Evolutionary conservation across 2,888 invertebrate genomes (phyloP), one percentile per base, ranked within the genome.

Genomic region (Sphaerophoria rueppellii): DNA sequence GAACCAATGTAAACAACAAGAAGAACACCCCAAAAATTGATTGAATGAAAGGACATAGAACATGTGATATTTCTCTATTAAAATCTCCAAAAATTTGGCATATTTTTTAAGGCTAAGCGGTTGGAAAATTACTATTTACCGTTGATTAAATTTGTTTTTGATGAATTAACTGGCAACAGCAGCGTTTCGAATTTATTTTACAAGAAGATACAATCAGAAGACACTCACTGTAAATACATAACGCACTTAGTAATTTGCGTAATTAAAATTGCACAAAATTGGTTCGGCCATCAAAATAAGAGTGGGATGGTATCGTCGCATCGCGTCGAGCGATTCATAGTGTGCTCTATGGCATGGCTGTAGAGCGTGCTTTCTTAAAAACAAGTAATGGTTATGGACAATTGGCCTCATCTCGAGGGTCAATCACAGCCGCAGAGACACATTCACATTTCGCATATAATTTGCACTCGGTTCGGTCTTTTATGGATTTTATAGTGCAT

Each of bases 231-330:
- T 65, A 55, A 50, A 70, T 69, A 60, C 9, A n/a, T 11, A 50
- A 65, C 16, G 40, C 69, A 54, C 70, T 85, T 73, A 58, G 85
- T 81, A 85, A 81, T 85, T 85, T 85, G 81, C 73, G 81, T 77
- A 85, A 85, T 85, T 85, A 85, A 85, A 85, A 85, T 81, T 81
- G 77, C 80, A 85, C 81, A 79, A 81, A 85, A 85, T 85, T 73
- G 75, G 69, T 67, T 72, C 35, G 55, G 43, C n/a, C 48, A 57
- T 24, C 48, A 43, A 12, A 14, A 67, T 16, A 24, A 48, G 32
- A 24, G n/a, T 69, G 16, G 34, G 11, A 11, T 14, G n/a, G 5
- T 9, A 2, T 24, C 24, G 11, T 24, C 24, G 24, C 24, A 24
- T 24, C 16, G 16, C 6, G 6, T 14, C 7, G 16, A 24, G 6